These are phyloP conservation scores for Umimayanthus chanpuru DNA, from an alignment of 92 coral and sea anemone species.

Conservation along the genomic window DNA sequence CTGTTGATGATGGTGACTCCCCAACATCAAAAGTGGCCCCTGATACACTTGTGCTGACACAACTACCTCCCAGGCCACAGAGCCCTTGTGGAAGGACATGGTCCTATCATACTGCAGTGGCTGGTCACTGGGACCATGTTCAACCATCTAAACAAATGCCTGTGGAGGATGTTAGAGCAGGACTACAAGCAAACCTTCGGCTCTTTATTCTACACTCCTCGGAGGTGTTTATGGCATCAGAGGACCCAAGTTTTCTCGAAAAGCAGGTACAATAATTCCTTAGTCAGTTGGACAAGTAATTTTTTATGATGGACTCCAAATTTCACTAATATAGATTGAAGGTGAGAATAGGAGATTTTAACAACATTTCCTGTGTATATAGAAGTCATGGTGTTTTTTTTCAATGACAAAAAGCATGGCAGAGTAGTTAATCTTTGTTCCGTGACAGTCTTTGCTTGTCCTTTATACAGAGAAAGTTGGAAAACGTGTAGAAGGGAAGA, in stretches of 20 bases:
- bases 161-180: slow-evolving; percentile 92
- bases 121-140: slow-evolving; percentile 50
- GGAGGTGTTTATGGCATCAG: slow-evolving; percentile 84
- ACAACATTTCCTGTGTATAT: no score
- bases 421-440: no score
- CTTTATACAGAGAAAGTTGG: no score
- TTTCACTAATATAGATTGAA: no score
- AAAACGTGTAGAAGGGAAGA: no score
- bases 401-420: no score
- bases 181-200: slow-evolving; percentile 92
- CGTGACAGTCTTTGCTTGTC: no score
- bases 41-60: slow-evolving; percentile 12
- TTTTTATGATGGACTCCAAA: no score
- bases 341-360: no score
- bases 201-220: slow-evolving; percentile 86
- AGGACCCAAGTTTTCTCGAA: slow-evolving; percentile 54
- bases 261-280: slow-evolving; percentile 69
- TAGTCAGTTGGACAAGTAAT: background rate
- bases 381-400: no score
- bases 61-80: slow-evolving; percentile 54
- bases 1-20: slow-evolving; percentile 51
- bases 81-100: slow-evolving; percentile 74
- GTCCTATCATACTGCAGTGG: slow-evolving; percentile 73
- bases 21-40: slow-evolving; percentile 27
- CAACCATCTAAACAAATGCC: slow-evolving; percentile 52